Evolutionary conservation across 1,140 invertebrate genomes (phyloP), one percentile per base, ranked within the genome.

Genomic region (Halyomorpha halys): DNA sequence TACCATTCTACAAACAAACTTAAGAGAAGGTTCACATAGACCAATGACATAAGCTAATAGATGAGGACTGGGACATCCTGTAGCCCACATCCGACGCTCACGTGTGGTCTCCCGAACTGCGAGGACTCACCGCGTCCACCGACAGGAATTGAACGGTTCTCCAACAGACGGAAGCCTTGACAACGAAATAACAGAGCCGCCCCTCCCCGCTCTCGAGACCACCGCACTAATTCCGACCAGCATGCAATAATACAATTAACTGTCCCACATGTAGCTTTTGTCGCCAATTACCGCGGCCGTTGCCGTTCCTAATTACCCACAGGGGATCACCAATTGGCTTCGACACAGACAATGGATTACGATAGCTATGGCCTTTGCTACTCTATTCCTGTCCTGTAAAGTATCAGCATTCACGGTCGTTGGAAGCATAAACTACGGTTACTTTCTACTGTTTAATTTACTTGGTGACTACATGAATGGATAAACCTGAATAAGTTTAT

Each of bases 221-320:
- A 18, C 47, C 2, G 6, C 47, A 49, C 47, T 49, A 39, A 39
- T 39, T 39, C 34, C 34, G 34, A 39, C 34, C 34, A 39, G n/a
- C 47, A 49, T 49, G 47, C 47, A 21, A 49, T 49, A 49, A 49
- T 49, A 49, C 47, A 49, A 49, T 49, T 49, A 49, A 49, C 47
- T 49, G 47, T 49, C 47, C 47, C 47, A 21, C 47, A 49, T 21
- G 21, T 19, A 49, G 47, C 47, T 19, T 21, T 18, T 21, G 21
- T 21, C n/a, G n/a, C n/a, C 47, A 49, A 18, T 19, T 49, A 21
- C n/a, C 16, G 5, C 47, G n/a, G 11, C 47, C 6, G 11, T 8
- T 6, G 11, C 21, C n/a, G 47, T 1, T 13, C 21, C 47, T 49
- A 49, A 49, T 49, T 49, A 49, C 47, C 47, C 47, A 18, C 47